Conservation (phyloP, 2,888 invertebrate species). For the Hedychridium roseum region DNA sequence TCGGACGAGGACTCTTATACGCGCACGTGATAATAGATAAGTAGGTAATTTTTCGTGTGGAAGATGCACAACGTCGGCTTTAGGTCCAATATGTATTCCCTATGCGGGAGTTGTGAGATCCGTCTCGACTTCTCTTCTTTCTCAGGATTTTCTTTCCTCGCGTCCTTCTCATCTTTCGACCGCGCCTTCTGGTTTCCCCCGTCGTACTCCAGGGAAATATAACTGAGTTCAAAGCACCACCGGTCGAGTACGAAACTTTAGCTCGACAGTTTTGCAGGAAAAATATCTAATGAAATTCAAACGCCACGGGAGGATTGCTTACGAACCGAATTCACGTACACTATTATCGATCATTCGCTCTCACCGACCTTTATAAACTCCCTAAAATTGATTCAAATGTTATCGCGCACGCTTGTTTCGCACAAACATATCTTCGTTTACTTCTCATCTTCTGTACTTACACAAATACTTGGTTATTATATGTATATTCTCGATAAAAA, state of each 20-base stretch:
- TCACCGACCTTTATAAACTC: too few species aligned
- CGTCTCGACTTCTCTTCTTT: slow-evolving; percentile 29
- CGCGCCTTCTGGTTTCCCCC: slow-evolving; percentile 38
- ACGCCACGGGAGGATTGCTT: slow-evolving; percentile 50
- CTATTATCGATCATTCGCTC: too few species aligned
- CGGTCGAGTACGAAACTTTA: slow-evolving; percentile 51
- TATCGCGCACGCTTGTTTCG: too few species aligned
- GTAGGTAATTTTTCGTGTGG: too few species aligned
- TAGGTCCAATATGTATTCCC: slow-evolving; percentile 19
- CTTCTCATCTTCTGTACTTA: too few species aligned
- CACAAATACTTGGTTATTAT: too few species aligned
- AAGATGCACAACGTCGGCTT: slow-evolving; percentile 3
- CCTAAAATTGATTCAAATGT: too few species aligned
- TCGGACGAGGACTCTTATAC: too few species aligned
- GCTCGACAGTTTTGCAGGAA: slow-evolving; percentile 48
- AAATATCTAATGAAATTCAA: slow-evolving; percentile 54
- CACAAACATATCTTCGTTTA: too few species aligned
- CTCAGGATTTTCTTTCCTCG: slow-evolving; percentile 24
- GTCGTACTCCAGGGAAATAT: slow-evolving; percentile 56
- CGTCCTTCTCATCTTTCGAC: slow-evolving; percentile 35
- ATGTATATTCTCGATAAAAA: too few species aligned
- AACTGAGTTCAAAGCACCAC: slow-evolving; percentile 49
- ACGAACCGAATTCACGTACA: too few species aligned
- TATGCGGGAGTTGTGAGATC: slow-evolving; percentile 12
- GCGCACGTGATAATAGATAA: too few species aligned